Percentiles rank a stretch among this genome's conserved stretches.
Conservation (phyloP, 1,140 invertebrate genomes). For the Semibalanus balanoides region DNA sequence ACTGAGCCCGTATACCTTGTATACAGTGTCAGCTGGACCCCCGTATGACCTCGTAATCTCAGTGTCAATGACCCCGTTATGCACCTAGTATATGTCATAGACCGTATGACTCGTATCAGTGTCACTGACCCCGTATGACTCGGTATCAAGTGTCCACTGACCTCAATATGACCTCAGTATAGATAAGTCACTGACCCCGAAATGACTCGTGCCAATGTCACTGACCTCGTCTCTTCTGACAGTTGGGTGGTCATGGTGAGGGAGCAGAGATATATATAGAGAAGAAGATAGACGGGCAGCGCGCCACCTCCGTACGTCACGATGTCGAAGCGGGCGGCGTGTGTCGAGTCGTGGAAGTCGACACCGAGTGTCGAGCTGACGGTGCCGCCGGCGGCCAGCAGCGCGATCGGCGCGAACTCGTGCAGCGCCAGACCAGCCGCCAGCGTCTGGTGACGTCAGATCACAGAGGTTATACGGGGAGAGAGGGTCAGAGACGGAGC, state of each 20-base stretch:
- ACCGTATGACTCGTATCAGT: too few species aligned
- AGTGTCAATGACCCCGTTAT: too few species aligned
- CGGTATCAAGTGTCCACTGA: too few species aligned
- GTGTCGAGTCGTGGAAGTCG: slow-evolving; percentile 88
- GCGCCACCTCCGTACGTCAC: slow-evolving; percentile 40
- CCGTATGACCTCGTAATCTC: too few species aligned
- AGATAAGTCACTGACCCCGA: background rate
- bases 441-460: too few species aligned
- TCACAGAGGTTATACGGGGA: too few species aligned
- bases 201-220: slow-evolving; percentile 19
- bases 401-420: slow-evolving; percentile 57
- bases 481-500: too few species aligned
- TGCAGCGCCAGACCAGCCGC: slow-evolving; percentile 58
- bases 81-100: too few species aligned
- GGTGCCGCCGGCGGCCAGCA: slow-evolving; percentile 40
- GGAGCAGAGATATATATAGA: slow-evolving; percentile 74
- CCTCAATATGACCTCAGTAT: too few species aligned
- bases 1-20: too few species aligned
- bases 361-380: slow-evolving; percentile 59
- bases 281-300: slow-evolving; percentile 51
- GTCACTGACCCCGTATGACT: too few species aligned
- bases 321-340: slow-evolving; percentile 67
- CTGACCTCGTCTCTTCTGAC: slow-evolving; percentile 52
- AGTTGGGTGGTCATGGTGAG: slow-evolving; percentile 58
- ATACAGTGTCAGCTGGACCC: too few species aligned